A percentile compares a stretch with the other conserved stretches of the same genome.
phyloP scores from a whole-genome alignment of 2,888 invertebrate genomes.

The Brassicogethes aeneus region DNA sequence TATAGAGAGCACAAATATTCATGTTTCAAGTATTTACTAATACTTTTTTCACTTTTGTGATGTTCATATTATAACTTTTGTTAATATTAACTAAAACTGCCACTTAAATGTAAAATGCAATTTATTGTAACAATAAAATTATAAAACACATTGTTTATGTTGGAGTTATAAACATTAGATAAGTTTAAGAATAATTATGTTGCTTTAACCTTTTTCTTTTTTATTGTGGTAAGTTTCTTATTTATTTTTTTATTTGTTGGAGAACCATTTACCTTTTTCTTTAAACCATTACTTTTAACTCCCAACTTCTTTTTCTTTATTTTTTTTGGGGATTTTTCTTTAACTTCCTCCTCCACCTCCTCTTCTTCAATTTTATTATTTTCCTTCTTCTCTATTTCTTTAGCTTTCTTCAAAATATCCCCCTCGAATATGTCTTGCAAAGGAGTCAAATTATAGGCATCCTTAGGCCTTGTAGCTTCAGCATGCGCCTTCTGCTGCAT shows the following conservation, averaged over 20 bases:
- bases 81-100: not conserved
- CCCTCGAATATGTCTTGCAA: conserved; percentile 63
- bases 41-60: too few relatives aligned
- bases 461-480: conserved; percentile 62
- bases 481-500: conserved; percentile 71
- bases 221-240: not conserved
- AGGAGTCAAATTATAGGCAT: conserved; percentile 64
- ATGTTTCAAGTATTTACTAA: too few relatives aligned
- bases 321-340: conserved; percentile 3
- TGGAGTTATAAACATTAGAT: too few relatives aligned
- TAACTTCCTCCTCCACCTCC: conserved; percentile 5
- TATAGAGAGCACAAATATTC: too few relatives aligned
- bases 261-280: not conserved
- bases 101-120: not conserved
- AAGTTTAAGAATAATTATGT: too few relatives aligned
- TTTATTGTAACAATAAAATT: not conserved
- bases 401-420: conserved; percentile 52
- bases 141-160: not conserved
- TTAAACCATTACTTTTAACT: too few relatives aligned
- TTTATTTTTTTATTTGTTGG: not conserved
- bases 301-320: conserved; percentile 2
- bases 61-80: too few relatives aligned
- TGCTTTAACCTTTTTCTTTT: too few relatives aligned
- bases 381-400: conserved; percentile 39
- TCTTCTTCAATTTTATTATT: conserved; percentile 3